A percentile compares a stretch with the other conserved stretches of the same genome.
Conservation (phyloP, 2,888 invertebrate species). For the Pheosia gnoma region DNA sequence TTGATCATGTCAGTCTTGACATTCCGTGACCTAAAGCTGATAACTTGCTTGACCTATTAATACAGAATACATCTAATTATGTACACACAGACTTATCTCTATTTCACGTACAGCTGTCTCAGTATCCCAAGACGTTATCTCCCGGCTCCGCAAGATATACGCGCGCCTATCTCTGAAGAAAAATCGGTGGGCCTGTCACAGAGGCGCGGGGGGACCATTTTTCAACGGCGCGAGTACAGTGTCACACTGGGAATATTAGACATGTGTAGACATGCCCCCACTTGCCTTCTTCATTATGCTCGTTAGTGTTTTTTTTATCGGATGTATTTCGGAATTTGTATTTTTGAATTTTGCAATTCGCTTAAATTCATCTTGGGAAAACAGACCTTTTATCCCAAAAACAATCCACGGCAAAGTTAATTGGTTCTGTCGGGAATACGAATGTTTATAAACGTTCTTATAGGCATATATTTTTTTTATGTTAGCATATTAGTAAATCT, state of each 20-base stretch:
- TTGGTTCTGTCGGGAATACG: too few species aligned
- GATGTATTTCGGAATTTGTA: constrained; percentile 2
- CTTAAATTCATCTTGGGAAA: too few species aligned
- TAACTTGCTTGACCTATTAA: not conserved
- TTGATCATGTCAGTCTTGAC: too few species aligned
- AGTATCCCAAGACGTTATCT: constrained; percentile 53
- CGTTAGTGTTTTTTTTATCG: constrained; percentile 31
- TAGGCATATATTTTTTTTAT: too few species aligned
- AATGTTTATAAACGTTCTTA: too few species aligned
- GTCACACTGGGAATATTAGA: constrained; percentile 53
- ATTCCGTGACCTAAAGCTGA: not conserved
- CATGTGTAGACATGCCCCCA: constrained; percentile 48
- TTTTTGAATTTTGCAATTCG: too few species aligned
- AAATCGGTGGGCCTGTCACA: constrained; percentile 64
- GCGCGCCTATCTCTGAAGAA: constrained; percentile 64
- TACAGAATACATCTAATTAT: constrained; percentile 12
- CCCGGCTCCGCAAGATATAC: constrained; percentile 50
- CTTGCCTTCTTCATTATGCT: constrained; percentile 43
- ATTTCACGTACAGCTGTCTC: constrained; percentile 51
- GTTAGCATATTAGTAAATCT: too few species aligned
- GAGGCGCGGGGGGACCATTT: constrained; percentile 60
- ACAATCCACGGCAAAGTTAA: too few species aligned
- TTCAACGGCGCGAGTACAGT: constrained; percentile 50
- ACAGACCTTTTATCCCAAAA: too few species aligned
- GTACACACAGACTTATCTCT: constrained; percentile 27